phyloP scores from a whole-genome alignment of 2,797 vertebrate genomes.

The Manis crassicaudata region DNA sequence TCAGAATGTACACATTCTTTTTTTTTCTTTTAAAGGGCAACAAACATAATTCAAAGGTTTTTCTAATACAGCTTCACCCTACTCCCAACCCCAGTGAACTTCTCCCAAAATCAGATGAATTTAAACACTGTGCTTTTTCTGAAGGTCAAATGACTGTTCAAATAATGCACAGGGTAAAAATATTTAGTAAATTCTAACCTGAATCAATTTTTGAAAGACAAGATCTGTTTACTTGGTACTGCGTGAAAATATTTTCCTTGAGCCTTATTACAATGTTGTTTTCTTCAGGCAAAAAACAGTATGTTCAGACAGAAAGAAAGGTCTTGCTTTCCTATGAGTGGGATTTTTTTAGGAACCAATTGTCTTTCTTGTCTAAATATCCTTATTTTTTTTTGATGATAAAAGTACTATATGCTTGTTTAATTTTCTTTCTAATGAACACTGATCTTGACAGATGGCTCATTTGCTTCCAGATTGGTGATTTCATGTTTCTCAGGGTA shows the following conservation, averaged over 20 bases:
- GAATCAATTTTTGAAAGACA: neutral
- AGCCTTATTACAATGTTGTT: neutral
- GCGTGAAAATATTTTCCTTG: neutral
- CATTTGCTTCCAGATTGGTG: neutral
- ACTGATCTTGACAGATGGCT: neutral
- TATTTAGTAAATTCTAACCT: neutral
- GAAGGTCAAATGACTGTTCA: neutral
- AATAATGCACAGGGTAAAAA: neutral
- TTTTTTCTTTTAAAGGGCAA: neutral
- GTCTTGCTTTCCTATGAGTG: neutral
- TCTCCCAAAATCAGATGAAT: neutral
- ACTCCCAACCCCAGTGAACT: neutral
- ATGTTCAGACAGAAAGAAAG: neutral
- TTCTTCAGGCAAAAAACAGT: neutral
- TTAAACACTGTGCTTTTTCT: neutral
- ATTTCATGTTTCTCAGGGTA: neutral
- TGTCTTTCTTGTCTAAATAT: neutral
- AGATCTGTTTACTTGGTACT: neutral
- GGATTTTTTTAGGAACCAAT: neutral
- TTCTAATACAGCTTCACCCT: neutral
- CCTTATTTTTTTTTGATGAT: neutral
- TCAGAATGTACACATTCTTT: constrained; percentile 55
- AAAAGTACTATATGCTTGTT: neutral
- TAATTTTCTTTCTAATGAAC: neutral
- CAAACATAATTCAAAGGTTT: neutral